A percentile compares a stretch with the other conserved stretches of the same genome.
These are phyloP conservation scores for Rhinolophus ferrumequinum DNA, from an alignment of 2,113 vertebrate genomes.

Conservation along the genomic window DNA sequence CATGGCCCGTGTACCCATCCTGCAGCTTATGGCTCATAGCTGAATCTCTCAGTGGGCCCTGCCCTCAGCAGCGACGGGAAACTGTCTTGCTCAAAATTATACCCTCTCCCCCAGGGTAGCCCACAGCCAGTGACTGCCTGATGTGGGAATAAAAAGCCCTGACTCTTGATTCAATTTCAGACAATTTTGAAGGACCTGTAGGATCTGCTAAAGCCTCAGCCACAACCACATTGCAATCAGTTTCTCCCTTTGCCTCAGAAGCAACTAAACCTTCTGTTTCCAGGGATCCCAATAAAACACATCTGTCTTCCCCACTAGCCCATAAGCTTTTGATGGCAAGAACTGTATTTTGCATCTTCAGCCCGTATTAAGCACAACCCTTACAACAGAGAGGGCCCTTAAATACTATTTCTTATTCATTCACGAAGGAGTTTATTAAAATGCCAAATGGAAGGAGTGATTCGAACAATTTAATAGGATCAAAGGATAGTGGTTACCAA, in stretches of 20 bases:
- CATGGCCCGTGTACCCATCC: neutral
- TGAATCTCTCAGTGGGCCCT: neutral
- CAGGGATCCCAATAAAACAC: neutral
- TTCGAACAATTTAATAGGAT: neutral
- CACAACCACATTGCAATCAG: neutral
- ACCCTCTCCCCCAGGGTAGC: neutral
- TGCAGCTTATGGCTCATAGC: neutral
- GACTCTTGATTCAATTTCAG: neutral
- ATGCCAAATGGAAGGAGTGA: neutral
- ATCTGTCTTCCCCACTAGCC: neutral
- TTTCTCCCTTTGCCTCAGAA: neutral
- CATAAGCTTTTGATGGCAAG: neutral
- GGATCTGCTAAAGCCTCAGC: neutral
- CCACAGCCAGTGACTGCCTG: neutral
- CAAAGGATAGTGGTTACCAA: neutral
- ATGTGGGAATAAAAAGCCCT: neutral
- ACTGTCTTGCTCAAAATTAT: neutral
- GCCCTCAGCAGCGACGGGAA: neutral
- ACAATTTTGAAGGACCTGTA: neutral
- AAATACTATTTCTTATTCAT: neutral
- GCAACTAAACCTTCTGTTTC: neutral
- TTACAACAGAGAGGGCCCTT: neutral
- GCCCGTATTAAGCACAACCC: neutral
- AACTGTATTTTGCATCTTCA: neutral
- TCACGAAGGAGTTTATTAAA: constrained; percentile 15